Conservation (phyloP, 2,797 vertebrate genomes). For the Rachycentron canadum region DNA sequence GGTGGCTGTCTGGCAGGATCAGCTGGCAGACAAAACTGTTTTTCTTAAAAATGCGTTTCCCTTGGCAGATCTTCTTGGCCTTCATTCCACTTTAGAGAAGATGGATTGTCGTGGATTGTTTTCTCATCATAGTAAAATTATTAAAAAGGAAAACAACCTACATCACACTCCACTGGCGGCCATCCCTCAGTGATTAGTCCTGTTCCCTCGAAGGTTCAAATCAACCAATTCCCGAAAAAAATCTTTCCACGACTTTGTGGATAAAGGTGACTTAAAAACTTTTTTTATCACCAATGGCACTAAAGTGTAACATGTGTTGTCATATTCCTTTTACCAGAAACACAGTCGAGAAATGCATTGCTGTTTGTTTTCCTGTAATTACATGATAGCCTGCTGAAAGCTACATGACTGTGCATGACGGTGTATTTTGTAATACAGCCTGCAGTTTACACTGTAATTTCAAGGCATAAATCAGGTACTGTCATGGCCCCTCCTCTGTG, state of each 20-base stretch:
- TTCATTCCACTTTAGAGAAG: background rate
- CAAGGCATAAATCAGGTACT: background rate
- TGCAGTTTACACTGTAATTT: background rate
- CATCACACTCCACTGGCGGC: background rate
- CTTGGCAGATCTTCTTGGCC: slow-evolving; percentile 24
- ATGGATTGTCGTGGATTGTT: slow-evolving; percentile 28
- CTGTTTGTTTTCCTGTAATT: background rate
- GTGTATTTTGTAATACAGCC: background rate
- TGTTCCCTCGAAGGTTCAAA: background rate
- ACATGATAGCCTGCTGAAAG: background rate
- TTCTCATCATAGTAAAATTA: slow-evolving; percentile 16
- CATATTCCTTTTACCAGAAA: background rate
- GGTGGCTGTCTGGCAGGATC: background rate
- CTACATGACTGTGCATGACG: background rate
- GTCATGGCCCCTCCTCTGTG: background rate
- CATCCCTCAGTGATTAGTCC: background rate
- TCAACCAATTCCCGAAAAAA: background rate
- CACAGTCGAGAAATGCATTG: background rate
- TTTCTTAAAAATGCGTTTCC: slow-evolving; percentile 22
- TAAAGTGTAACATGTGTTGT: too few species aligned
- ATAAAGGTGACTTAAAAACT: background rate
- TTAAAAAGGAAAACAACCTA: slow-evolving; percentile 13
- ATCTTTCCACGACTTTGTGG: background rate
- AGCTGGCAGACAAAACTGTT: slow-evolving; percentile 1
- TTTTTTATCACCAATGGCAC: too few species aligned